Conservation (phyloP, 2,113 vertebrate genomes). For the Piaya cayana region DNA sequence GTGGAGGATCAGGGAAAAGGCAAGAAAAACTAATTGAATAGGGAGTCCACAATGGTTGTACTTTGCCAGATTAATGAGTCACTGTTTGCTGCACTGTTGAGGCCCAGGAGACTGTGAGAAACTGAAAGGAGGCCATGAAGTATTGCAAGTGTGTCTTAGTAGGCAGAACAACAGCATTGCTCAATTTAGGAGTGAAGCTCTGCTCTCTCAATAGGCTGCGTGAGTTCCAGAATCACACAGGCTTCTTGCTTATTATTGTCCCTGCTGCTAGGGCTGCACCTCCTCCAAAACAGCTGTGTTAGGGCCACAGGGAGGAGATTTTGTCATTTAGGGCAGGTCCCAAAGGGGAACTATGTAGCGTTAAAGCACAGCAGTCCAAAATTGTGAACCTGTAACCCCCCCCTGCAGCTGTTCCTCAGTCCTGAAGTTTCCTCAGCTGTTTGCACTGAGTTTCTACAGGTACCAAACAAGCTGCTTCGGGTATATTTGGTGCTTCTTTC, state of each 20-base stretch:
- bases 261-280: background rate
- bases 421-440: conserved; percentile 43
- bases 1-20: background rate
- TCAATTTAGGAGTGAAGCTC: background rate
- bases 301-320: conserved; percentile 2
- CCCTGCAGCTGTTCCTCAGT: conserved; percentile 40
- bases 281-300: conserved; percentile 20
- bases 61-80: conserved; percentile 60
- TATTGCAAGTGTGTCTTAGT: conserved; percentile 3
- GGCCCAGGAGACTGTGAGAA: conserved; percentile 32
- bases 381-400: conserved; percentile 39
- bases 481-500: conserved; percentile 9
- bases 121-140: conserved; percentile 18
- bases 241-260: background rate
- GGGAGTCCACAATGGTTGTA: conserved; percentile 2
- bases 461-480: background rate
- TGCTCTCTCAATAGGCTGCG: background rate
- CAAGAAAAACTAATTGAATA: conserved; percentile 25
- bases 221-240: background rate
- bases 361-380: background rate
- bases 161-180: conserved; percentile 12
- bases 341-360: background rate
- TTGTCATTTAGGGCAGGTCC: conserved; percentile 41
- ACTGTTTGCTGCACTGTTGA: conserved; percentile 44
- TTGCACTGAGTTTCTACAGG: conserved; percentile 51